Base-by-base conservation (phyloP, 2,113 vertebrate species). In the Piprites chloris region DNA sequence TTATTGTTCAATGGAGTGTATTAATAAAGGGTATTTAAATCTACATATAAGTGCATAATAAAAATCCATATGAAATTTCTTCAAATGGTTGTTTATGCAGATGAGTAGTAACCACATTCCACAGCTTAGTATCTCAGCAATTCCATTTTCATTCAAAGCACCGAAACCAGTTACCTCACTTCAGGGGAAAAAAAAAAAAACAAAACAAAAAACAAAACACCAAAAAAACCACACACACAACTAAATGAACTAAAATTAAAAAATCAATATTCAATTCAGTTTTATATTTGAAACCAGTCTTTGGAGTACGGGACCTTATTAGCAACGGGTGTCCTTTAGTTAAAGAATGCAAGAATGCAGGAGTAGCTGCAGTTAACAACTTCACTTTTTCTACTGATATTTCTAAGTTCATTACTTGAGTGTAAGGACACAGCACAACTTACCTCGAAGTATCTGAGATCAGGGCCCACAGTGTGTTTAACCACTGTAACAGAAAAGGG, bases 21-120 rank as follows among this genome's bases (percentile, higher is more conserved):
- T 85, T 90, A 94, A 91, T 87, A 90, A 90, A 91, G 16, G 33
- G 75, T 59, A 90, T 84, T 86, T 90, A 95, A 79, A 78, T 71
- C 66, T 35, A 83, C 27, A 23, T 33, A 55, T 62, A 81, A 80
- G 56, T 2, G 2, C 16, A 23, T 79, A 87, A 92, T 92, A 87
- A 92, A 93, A 84, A 82, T 19, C 47, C 17, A 16, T 24, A 50
- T 41, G 7, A 68, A 73, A 91, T 69, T n/a, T 81, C 39, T 68
- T 89, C 62, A 87, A 83, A 94, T 32, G 26, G 32, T 56, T 89
- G 41, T 86, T 85, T 77, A 69, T n/a, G 50, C 42, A 72, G 49
- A 76, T 17, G 21, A 92, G 32, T 4, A 76, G 71, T 35, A 91
- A 85, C 33, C 41, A 42, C 22, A 58, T 61, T 85, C 32, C 17